Evolutionary conservation across 2,113 vertebrate genomes (phyloP), one percentile per base, ranked within the genome.

Genomic region (Catharus bicknelli): DNA sequence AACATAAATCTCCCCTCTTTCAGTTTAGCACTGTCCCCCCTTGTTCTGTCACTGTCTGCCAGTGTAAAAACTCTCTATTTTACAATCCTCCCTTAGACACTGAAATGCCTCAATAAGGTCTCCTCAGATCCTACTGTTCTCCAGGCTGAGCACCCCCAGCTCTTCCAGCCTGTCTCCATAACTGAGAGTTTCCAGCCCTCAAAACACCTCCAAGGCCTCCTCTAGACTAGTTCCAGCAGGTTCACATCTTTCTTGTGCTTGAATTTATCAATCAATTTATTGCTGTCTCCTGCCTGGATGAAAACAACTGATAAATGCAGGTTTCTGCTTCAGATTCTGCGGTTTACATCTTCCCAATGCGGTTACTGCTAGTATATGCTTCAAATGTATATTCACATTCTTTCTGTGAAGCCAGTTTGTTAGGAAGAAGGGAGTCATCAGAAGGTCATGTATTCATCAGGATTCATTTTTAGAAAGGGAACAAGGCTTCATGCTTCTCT

Each of bases 401-500:
- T 80, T 80, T 76, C 55, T 91, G 67, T 64, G 64, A 87, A 91
- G 70, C 22, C 22, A 10, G 45, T 55, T 83, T 81, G 38, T 88
- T 90, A 73, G 63, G 36, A 67, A 70, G 78, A 86, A 90, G 67
- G 51, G 90, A 95, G 92, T 86, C 93, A 93, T 3, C 21, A 90
- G 48, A 81, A 91, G 90, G 90, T 79, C 88, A 34, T 38, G 2
- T 73, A 76, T 94, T 91, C 90, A 91, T 66, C 88, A 87, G 78
- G 82, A 58, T 86, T 94, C 82, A 80, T 90, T 93, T 94, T 90
- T 86, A 91, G 94, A 83, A 88, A 88, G 73, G 45, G 79, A 91
- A 68, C 21, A 2, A 82, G 81, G 30, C 83, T 94, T 23, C 66
- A 14, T 83, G 68, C 38, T 7, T 83, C 79, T 93, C 79, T 57